phyloP scores from a whole-genome alignment of 1,140 invertebrate species.

The Drosophila trapezifrons region DNA sequence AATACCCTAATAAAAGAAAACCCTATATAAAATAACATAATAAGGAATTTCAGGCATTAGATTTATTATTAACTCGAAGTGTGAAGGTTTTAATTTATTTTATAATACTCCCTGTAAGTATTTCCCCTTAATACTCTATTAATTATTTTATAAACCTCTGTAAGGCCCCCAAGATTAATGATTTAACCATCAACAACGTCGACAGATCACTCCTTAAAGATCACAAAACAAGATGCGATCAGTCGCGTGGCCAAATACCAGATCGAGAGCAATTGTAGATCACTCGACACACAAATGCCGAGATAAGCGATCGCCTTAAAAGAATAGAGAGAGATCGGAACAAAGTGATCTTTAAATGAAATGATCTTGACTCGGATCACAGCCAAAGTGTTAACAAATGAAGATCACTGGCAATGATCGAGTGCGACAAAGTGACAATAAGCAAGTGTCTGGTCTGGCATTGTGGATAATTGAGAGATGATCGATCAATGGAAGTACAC shows the following conservation, averaged over 20 bases:
- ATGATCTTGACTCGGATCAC: constrained; percentile 43
- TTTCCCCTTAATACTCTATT: neutral
- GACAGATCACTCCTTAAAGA: constrained; percentile 15
- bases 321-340: constrained; percentile 14
- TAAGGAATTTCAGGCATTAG: no score
- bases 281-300: constrained; percentile 30
- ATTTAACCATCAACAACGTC: constrained; percentile 6
- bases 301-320: constrained; percentile 31
- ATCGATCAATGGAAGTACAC: constrained; percentile 12
- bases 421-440: constrained; percentile 40
- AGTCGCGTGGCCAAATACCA: constrained; percentile 40
- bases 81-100: neutral
- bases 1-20: no score
- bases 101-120: neutral
- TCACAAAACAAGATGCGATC: constrained; percentile 18
- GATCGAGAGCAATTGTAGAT: constrained; percentile 37
- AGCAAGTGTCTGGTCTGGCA: constrained; percentile 19
- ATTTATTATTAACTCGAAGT: no score
- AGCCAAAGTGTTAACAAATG: constrained; percentile 39
- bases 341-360: constrained; percentile 28
- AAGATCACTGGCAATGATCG: constrained; percentile 35
- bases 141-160: neutral
- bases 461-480: constrained; percentile 17
- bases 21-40: no score
- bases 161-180: constrained; percentile 10